Conservation (phyloP, 2,888 invertebrate genomes). For the Dexiosoma caninum region DNA sequence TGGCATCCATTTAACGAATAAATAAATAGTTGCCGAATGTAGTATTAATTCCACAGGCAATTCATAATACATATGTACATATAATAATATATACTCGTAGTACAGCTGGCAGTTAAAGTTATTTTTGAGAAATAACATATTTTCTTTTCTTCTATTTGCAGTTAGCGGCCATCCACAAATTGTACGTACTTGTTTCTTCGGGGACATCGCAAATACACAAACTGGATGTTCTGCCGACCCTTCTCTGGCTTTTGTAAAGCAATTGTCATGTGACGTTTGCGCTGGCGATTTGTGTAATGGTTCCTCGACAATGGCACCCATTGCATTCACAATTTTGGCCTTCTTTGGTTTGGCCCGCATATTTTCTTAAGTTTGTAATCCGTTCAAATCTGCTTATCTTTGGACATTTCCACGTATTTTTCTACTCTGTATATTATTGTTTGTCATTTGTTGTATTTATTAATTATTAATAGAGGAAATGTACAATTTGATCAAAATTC, state of each 20-base stretch:
- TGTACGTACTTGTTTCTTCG: constrained; percentile 71
- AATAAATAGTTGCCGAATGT: no score
- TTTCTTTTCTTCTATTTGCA: constrained; percentile 45
- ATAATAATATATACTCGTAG: no score
- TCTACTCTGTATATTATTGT: background rate
- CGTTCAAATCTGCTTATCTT: background rate
- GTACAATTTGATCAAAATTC: background rate
- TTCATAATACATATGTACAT: no score
- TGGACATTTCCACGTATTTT: background rate
- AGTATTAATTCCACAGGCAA: no score
- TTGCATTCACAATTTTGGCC: constrained; percentile 70
- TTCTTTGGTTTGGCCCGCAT: constrained; percentile 72
- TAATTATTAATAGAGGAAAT: constrained; percentile 4
- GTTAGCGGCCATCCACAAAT: constrained; percentile 64
- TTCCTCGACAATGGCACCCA: constrained; percentile 68
- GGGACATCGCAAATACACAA: constrained; percentile 70
- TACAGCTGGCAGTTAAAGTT: no score
- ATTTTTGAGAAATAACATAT: no score
- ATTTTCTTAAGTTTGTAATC: constrained; percentile 68
- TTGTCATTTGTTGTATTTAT: constrained; percentile 4
- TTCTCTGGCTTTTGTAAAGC: constrained; percentile 69
- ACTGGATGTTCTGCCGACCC: constrained; percentile 73
- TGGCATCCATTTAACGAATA: no score
- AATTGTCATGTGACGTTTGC: constrained; percentile 73
- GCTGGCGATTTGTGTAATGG: constrained; percentile 72